Evolutionary conservation across 2,797 vertebrate genomes (phyloP).

Genomic region (Mareca strepera): DNA sequence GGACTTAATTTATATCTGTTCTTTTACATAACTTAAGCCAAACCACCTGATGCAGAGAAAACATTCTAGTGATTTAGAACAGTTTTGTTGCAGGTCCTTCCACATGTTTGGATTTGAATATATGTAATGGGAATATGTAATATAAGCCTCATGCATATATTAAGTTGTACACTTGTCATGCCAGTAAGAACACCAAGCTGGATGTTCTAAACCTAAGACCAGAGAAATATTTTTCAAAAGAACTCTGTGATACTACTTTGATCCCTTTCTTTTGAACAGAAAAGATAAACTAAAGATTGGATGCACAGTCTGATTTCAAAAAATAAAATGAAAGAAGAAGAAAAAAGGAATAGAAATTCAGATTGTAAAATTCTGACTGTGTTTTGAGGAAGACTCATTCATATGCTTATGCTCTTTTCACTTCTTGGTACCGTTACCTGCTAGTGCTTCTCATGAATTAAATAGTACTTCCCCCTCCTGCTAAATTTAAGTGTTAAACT

Average conservation of each 20-base stretch:
- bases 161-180: neutral
- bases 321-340: neutral
- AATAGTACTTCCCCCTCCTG: neutral
- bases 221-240: neutral
- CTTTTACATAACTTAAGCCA: neutral
- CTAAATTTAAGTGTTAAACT: neutral
- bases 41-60: neutral
- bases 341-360: neutral
- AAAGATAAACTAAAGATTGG: neutral
- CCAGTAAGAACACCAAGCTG: neutral
- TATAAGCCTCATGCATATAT: neutral
- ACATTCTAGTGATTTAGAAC: neutral
- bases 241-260: accelerated
- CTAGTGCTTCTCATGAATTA: neutral
- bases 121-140: neutral
- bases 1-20: neutral
- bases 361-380: neutral
- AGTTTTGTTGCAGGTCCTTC: neutral
- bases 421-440: neutral
- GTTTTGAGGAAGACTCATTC: neutral
- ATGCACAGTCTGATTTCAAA: neutral
- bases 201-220: neutral
- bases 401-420: neutral
- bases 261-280: neutral
- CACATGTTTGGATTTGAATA: neutral